Evolutionary conservation across 2,888 invertebrate genomes (phyloP).

Genomic region (Anorthoa munda): DNA sequence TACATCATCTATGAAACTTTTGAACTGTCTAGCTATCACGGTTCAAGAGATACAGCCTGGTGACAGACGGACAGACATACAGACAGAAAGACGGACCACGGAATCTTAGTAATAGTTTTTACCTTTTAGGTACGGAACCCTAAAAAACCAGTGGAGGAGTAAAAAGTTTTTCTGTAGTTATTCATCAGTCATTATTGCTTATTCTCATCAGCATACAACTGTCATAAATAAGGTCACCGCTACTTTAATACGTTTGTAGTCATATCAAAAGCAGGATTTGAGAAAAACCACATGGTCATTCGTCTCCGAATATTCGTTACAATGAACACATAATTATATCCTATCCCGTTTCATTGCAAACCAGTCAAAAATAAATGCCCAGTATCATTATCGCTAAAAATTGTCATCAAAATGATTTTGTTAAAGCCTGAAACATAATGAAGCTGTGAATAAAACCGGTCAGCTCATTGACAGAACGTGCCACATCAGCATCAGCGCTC

Average conservation of each 20-base stretch:
- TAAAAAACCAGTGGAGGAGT: too few species aligned
- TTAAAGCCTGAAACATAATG: slow-evolving; percentile 23
- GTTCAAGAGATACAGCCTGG: too few species aligned
- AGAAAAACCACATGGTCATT: background rate
- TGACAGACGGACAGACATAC: too few species aligned
- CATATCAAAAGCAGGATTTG: background rate
- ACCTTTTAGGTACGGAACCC: too few species aligned
- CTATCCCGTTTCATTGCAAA: background rate
- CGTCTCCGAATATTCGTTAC: background rate
- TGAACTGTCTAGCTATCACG: too few species aligned
- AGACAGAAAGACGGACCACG: too few species aligned
- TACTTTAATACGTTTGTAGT: background rate
- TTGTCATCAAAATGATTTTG: slow-evolving; percentile 2
- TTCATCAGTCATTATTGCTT: background rate
- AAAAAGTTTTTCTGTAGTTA: too few species aligned
- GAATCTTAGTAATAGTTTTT: too few species aligned
- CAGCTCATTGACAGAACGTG: slow-evolving; percentile 39
- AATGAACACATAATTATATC: background rate
- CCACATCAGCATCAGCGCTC: slow-evolving; percentile 43
- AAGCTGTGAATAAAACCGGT: slow-evolving; percentile 42
- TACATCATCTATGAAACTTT: too few species aligned
- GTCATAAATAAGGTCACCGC: too few species aligned
- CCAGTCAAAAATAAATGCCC: slow-evolving; percentile 9
- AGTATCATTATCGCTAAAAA: background rate
- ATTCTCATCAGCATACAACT: background rate